Base-by-base conservation (phyloP, 2,888 invertebrate species). In the Oscheius sp. region DNA sequence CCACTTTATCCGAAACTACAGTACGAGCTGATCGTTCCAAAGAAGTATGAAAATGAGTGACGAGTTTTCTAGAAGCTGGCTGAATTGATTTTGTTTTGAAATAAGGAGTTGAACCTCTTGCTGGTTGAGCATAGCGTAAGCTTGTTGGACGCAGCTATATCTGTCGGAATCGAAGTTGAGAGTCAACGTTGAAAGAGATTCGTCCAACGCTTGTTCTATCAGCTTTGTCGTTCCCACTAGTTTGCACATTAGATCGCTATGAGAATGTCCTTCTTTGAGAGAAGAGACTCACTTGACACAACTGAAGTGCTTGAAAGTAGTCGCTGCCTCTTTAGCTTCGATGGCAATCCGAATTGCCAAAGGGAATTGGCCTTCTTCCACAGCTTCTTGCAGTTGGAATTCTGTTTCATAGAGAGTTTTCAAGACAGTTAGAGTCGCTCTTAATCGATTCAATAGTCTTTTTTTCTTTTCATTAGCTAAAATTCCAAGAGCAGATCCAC, bases 401-500 rank as follows among this genome's bases (percentile, higher is more conserved):
- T 84, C 81, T 3, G 82, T 78, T 58, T 83, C 83, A 57, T 83
- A 69, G 33, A 94, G 88, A 74, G 92, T 92, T 87, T 92, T 93
- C 27, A 94, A 92, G 37, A 91, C 92, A 74, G 91, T 90, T 39
- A 97, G 88, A 25, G 92, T 93, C 76, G 92, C 91, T 1, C 96
- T 89, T 0, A 96, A 89, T 63, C 92, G 91, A 71, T 91, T 90
- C 5, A 95, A 91, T 68, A 93, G 91, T 87, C 94, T 93, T 63
- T 94, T 89, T 87, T 94, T 95, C 55, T 93, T 90, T 86, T 95
- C 94, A 87, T 95, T 95, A 0, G 95, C 93, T 53, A 97, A 89
- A 73, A 97, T 93, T 27, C 93, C 92, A 68, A 96, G 90, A 83
- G 77, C 76, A 10, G 75, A 80, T 50, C 72, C 33, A 39, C 74